A percentile compares a stretch with the other conserved stretches of the same genome.
Evolutionary conservation across 30 jellyfish, hydroid and myxozoan species (phyloP).

Genomic region (Mastigias papua): DNA sequence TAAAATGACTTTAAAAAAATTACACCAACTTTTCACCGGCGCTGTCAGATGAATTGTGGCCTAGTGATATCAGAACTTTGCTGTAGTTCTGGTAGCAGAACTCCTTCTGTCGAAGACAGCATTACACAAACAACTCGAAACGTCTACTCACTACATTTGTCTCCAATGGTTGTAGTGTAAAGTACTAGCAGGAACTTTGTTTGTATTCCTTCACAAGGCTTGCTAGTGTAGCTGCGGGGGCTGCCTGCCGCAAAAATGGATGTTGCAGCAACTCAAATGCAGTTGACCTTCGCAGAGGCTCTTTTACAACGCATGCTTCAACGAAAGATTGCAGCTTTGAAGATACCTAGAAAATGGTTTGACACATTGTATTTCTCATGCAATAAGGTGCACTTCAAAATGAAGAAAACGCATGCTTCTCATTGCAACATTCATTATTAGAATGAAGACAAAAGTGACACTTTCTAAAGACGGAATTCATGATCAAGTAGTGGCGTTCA

Average conservation of each 20-base stretch:
- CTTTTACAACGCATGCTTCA: slow-evolving; percentile 84
- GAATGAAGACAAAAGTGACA: too few relatives aligned
- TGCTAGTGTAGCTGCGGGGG: slow-evolving; percentile 84
- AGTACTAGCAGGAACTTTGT: slow-evolving; percentile 69
- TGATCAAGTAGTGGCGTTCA: too few relatives aligned
- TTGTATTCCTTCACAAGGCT: slow-evolving; percentile 80
- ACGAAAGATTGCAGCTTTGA: slow-evolving; percentile 81
- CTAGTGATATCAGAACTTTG: background rate
- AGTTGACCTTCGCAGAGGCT: slow-evolving; percentile 85
- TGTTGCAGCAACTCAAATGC: slow-evolving; percentile 95
- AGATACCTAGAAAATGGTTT: slow-evolving; percentile 75
- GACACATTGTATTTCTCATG: background rate
- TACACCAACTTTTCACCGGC: too few relatives aligned
- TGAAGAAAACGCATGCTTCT: too few relatives aligned
- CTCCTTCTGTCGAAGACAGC: background rate
- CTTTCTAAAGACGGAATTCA: too few relatives aligned
- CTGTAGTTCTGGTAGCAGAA: background rate
- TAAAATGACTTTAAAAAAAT: too few relatives aligned
- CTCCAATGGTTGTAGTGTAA: too few relatives aligned
- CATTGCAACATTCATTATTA: too few relatives aligned
- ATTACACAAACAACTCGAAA: background rate
- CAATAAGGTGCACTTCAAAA: too few relatives aligned
- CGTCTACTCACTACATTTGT: background rate
- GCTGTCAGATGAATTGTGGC: background rate
- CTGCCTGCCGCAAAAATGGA: slow-evolving; percentile 88